phyloP scores from a whole-genome alignment of 2,888 invertebrate species.

The Aethes cnicana region DNA sequence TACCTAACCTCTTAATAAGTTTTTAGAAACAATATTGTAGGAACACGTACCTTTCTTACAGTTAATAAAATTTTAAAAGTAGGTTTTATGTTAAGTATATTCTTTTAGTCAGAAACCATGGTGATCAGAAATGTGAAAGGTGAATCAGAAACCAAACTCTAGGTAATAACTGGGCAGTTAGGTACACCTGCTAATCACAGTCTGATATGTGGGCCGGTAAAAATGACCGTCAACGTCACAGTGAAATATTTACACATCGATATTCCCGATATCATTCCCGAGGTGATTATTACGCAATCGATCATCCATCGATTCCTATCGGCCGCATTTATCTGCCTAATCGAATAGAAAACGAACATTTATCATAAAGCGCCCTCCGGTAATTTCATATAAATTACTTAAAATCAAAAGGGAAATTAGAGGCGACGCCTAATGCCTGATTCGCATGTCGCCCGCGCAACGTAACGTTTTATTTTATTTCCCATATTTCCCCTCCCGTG shows the following conservation, averaged over 20 bases:
- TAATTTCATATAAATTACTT: slow-evolving; percentile 78
- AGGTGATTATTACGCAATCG: slow-evolving; percentile 62
- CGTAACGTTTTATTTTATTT: slow-evolving; percentile 72
- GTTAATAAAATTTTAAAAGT: no score
- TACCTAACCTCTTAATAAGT: no score
- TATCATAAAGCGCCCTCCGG: slow-evolving; percentile 63
- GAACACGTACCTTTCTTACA: no score
- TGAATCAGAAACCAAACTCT: no score
- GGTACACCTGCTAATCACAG: slow-evolving; percentile 17
- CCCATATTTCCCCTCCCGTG: slow-evolving; percentile 53
- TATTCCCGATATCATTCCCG: slow-evolving; percentile 33
- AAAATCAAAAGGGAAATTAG: slow-evolving; percentile 79
- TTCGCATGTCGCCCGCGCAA: slow-evolving; percentile 73
- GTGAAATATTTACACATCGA: slow-evolving; percentile 25
- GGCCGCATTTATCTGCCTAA: slow-evolving; percentile 59
- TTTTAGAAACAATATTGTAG: no score
- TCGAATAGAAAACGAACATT: slow-evolving; percentile 71
- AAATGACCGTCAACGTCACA: slow-evolving; percentile 12
- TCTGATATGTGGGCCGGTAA: slow-evolving; percentile 2
- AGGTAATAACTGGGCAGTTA: no score
- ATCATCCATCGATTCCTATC: slow-evolving; percentile 65
- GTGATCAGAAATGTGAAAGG: no score
- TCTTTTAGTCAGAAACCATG: no score
- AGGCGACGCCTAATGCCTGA: slow-evolving; percentile 65
- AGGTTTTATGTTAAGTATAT: no score